A percentile compares a stretch with the other conserved stretches of the same genome.
These are phyloP conservation scores for Sarotherodon lohbergeri DNA, from an alignment of 2,113 vertebrate species.

Conservation along the genomic window DNA sequence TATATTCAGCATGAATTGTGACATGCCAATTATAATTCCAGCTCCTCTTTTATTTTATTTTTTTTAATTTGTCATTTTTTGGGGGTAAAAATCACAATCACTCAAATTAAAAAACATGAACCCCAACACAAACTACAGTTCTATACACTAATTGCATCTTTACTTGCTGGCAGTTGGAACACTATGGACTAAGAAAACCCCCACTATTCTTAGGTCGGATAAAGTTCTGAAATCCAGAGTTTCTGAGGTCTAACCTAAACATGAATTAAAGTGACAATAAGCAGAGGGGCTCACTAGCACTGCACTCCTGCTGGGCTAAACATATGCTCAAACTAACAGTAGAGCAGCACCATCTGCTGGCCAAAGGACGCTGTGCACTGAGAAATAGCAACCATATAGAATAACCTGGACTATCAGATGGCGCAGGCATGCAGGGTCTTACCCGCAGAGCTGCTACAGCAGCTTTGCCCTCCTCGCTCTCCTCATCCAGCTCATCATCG, in stretches of 20 bases:
- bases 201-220: fast-evolving
- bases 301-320: background rate
- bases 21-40: background rate
- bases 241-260: background rate
- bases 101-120: background rate
- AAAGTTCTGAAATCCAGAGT: background rate
- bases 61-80: background rate
- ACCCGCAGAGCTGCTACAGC: conserved; percentile 68
- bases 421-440: background rate
- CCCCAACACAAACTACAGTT: background rate
- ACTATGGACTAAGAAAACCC: background rate
- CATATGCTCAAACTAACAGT: background rate
- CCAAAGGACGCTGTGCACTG: background rate
- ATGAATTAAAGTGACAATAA: background rate
- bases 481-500: conserved; percentile 72
- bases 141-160: background rate
- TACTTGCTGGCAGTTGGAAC: background rate
- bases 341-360: conserved; percentile 13
- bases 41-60: background rate
- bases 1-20: background rate
- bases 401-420: background rate
- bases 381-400: background rate
- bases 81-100: background rate
- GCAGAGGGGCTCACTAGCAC: background rate
- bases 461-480: conserved; percentile 73